Evolutionary conservation across 2,888 invertebrate genomes (phyloP).

Genomic region (Peribatodes rhomboidaria): DNA sequence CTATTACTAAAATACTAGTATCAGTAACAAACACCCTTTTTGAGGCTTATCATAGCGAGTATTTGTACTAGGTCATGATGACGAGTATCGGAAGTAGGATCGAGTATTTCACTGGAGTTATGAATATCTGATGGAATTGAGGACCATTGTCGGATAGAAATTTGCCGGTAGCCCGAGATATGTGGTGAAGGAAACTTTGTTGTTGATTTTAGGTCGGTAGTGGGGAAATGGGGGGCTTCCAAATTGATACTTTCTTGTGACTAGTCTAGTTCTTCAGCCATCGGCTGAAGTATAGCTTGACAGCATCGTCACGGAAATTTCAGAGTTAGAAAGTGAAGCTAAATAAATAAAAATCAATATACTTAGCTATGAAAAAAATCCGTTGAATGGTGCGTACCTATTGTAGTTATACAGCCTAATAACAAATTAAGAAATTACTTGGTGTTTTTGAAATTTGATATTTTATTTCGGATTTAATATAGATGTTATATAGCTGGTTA

Average conservation of each 20-base stretch:
- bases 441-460: constrained; percentile 8
- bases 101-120: too few relatives aligned
- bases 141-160: neutral
- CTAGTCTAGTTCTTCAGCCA: neutral
- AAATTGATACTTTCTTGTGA: neutral
- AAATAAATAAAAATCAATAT: neutral
- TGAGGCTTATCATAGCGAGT: neutral
- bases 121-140: neutral
- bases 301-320: neutral
- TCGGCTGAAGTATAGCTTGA: neutral
- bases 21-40: neutral
- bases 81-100: neutral
- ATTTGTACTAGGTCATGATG: neutral
- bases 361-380: constrained; percentile 8
- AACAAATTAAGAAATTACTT: constrained; percentile 7
- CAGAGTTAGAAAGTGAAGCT: neutral
- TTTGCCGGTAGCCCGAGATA: neutral
- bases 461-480: neutral
- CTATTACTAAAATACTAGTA: neutral
- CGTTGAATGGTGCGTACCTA: constrained; percentile 30
- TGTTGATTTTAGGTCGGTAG: neutral
- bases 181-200: neutral
- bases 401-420: constrained; percentile 22
- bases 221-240: constrained; percentile 13
- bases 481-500: neutral